Evolutionary conservation across 2,797 vertebrate genomes (phyloP).

Genomic region (Premnoplex brunnescens): DNA sequence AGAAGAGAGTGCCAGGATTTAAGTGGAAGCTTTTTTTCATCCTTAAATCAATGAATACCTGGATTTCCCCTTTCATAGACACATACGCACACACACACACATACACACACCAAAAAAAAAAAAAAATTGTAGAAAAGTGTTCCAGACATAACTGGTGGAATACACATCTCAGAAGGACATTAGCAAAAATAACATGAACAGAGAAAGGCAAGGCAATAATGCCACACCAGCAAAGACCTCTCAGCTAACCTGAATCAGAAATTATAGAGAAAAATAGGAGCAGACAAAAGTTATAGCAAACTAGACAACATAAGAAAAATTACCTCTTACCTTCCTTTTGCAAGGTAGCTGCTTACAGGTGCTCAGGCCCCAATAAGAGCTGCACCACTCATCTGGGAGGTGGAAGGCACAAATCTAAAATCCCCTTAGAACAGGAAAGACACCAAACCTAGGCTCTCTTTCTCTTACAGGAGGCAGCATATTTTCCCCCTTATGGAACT

Average conservation of each 20-base stretch:
- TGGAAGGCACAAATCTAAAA: not conserved
- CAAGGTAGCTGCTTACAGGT: not conserved
- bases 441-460: not conserved
- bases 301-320: not conserved
- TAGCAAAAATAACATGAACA: not conserved
- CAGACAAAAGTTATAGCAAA: not conserved
- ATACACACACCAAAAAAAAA: not conserved
- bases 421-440: not conserved
- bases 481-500: not conserved
- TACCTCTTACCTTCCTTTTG: not conserved
- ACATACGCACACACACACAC: not conserved
- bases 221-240: not conserved
- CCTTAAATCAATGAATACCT: not conserved
- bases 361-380: not conserved
- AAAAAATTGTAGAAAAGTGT: not conserved
- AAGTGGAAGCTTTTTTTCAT: not conserved
- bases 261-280: not conserved
- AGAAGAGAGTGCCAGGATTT: not conserved
- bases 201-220: not conserved
- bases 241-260: not conserved
- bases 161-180: not conserved
- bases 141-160: not conserved
- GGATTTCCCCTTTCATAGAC: not conserved
- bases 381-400: not conserved
- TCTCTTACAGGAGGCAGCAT: not conserved